A percentile compares a stretch with the other conserved stretches of the same genome.
phyloP scores from a whole-genome alignment of 2,888 invertebrate species.

The Crocallis elinguaria region DNA sequence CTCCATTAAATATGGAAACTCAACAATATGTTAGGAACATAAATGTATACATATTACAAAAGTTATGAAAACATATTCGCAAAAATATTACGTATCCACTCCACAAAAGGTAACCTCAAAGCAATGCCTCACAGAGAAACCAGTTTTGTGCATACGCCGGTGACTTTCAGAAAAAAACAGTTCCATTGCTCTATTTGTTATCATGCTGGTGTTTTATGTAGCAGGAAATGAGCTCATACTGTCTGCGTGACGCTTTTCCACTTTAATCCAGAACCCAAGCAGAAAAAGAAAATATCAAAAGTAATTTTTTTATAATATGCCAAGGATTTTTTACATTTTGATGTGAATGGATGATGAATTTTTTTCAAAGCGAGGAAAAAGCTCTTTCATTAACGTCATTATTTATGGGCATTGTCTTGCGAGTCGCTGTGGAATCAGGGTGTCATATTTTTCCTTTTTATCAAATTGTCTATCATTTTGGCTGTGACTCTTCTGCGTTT shows the following conservation, averaged over 20 bases:
- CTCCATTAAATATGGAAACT: too few relatives aligned
- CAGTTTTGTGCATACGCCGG: constrained; percentile 64
- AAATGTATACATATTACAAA: too few relatives aligned
- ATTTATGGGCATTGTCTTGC: constrained; percentile 30
- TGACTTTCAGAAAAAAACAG: constrained; percentile 54
- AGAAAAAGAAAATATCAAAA: constrained; percentile 46
- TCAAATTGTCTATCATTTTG: constrained; percentile 30
- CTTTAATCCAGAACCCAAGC: constrained; percentile 53
- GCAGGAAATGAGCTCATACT: constrained; percentile 66
- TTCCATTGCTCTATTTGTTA: constrained; percentile 70
- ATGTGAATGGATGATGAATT: constrained; percentile 34
- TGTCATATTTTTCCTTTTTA: constrained; percentile 30
- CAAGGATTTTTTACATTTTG: constrained; percentile 32
- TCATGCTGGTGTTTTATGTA: constrained; percentile 62
- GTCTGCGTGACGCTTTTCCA: constrained; percentile 55
- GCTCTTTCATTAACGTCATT: constrained; percentile 30
- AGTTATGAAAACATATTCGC: background rate
- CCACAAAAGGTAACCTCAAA: constrained; percentile 30
- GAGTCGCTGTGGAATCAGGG: constrained; percentile 25
- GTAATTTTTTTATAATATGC: constrained; percentile 38
- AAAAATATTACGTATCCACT: background rate
- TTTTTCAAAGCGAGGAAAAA: constrained; percentile 29
- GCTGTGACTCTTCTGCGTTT: constrained; percentile 7
- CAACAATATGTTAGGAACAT: too few relatives aligned
- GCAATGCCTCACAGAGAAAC: constrained; percentile 65